A percentile compares a stretch with the other conserved stretches of the same genome.
phyloP scores from a whole-genome alignment of 2,888 invertebrate genomes.

The Acanthosepion lycidas region DNA sequence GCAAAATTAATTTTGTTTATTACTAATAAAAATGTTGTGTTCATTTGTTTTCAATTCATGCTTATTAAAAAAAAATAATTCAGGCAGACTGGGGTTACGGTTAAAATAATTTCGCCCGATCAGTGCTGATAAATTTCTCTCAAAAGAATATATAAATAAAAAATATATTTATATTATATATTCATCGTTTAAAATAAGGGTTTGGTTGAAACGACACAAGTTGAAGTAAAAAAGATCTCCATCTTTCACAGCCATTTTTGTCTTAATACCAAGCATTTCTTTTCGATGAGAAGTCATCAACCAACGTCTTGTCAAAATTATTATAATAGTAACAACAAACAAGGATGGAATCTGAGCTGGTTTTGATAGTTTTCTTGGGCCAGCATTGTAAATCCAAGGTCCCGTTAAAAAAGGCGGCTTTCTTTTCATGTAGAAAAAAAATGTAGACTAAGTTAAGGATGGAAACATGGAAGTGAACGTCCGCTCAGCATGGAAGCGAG shows the following conservation, averaged over 20 bases:
- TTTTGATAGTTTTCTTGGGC: not conserved
- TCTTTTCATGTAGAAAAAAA: not conserved
- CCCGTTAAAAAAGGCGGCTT: not conserved
- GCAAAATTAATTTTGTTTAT: no score
- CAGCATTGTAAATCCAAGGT: not conserved
- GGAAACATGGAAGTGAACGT: not conserved
- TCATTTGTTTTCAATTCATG: no score
- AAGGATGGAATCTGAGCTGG: not conserved
- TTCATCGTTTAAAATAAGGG: not conserved
- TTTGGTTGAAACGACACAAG: not conserved
- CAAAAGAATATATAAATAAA: not conserved
- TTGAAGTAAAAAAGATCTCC: not conserved
- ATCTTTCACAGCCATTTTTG: not conserved
- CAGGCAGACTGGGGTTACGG: no score
- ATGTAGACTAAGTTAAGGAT: not conserved
- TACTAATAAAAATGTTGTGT: no score
- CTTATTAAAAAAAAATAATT: no score
- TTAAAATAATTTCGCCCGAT: no score
- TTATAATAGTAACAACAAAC: not conserved
- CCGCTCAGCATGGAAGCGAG: slow-evolving; percentile 22
- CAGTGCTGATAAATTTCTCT: not conserved
- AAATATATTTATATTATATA: not conserved
- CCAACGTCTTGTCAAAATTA: not conserved
- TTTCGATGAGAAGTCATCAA: no score
- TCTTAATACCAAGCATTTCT: not conserved